A percentile compares a stretch with the other conserved stretches of the same genome.
Conservation (phyloP, 1,140 invertebrate genomes). For the Drosophila bipectinata region DNA sequence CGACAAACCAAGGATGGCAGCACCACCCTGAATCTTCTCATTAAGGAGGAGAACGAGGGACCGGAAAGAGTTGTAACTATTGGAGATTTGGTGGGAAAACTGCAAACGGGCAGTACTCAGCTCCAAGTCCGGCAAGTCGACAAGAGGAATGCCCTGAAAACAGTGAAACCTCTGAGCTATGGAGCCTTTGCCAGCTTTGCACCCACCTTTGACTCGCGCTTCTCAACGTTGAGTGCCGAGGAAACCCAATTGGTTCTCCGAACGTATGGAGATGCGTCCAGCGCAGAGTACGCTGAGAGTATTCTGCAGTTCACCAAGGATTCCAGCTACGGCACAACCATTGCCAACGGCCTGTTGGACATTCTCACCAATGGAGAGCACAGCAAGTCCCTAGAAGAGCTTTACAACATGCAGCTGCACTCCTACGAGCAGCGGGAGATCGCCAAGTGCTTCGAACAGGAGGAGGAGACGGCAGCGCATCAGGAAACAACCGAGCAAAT, state of each 20-base stretch:
- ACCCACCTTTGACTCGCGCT: slow-evolving; percentile 97
- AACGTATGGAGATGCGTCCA: slow-evolving; percentile 95
- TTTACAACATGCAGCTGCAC: slow-evolving; percentile 83
- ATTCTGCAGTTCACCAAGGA: slow-evolving; percentile 92
- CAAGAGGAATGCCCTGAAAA: slow-evolving; percentile 93
- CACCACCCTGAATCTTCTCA: slow-evolving; percentile 94
- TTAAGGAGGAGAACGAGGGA: slow-evolving; percentile 88
- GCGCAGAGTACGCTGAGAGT: slow-evolving; percentile 94
- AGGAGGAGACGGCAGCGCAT: slow-evolving; percentile 14
- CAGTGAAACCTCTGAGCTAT: slow-evolving; percentile 96
- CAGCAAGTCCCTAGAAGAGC: slow-evolving; percentile 88
- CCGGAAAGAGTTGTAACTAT: slow-evolving; percentile 92
- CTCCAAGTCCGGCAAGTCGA: slow-evolving; percentile 92
- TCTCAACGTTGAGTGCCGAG: slow-evolving; percentile 96
- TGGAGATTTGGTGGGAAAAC: slow-evolving; percentile 92
- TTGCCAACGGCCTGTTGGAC: slow-evolving; percentile 94
- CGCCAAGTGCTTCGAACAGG: slow-evolving; percentile 73
- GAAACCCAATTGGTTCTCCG: slow-evolving; percentile 96
- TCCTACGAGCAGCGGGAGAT: slow-evolving; percentile 76
- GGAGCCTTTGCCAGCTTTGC: slow-evolving; percentile 98
- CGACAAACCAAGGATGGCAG: slow-evolving; percentile 92
- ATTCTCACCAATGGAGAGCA: slow-evolving; percentile 94
- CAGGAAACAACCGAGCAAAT: slow-evolving; percentile 71
- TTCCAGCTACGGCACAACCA: slow-evolving; percentile 91
- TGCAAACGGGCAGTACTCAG: slow-evolving; percentile 91